phyloP scores from a whole-genome alignment of 2,797 vertebrate genomes.

The Pseudomugil gertrudae region DNA sequence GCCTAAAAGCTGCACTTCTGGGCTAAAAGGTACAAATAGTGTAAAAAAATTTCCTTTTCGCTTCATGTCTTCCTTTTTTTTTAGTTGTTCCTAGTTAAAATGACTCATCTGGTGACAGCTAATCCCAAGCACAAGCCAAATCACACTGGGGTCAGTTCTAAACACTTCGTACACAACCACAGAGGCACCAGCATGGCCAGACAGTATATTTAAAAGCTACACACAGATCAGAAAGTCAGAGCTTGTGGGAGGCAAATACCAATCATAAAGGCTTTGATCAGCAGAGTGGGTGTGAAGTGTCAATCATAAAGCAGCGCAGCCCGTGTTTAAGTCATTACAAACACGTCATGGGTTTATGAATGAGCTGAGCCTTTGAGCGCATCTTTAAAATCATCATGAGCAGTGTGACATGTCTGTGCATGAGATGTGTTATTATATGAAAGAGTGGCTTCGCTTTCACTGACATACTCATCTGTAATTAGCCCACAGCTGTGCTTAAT shows the following conservation, averaged over 20 bases:
- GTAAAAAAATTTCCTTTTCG: neutral
- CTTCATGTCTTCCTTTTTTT: neutral
- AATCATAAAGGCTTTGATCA: constrained; percentile 61
- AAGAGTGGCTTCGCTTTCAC: constrained; percentile 69
- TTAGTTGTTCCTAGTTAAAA: constrained; percentile 12
- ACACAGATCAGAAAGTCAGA: constrained; percentile 52
- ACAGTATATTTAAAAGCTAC: constrained; percentile 66
- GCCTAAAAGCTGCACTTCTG: constrained; percentile 28
- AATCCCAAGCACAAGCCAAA: constrained; percentile 19
- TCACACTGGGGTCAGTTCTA: constrained; percentile 28
- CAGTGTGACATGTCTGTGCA: constrained; percentile 19
- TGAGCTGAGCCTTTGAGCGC: constrained; percentile 36
- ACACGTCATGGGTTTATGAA: constrained; percentile 61
- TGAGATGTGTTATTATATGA: constrained; percentile 64
- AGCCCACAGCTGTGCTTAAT: constrained; percentile 64
- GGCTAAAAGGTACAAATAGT: constrained; percentile 15
- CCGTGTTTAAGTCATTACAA: constrained; percentile 64
- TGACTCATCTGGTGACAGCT: constrained; percentile 16
- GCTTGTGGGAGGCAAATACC: constrained; percentile 54
- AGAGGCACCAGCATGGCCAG: constrained; percentile 31
- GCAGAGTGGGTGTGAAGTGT: constrained; percentile 55
- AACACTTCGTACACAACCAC: constrained; percentile 54
- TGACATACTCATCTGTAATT: constrained; percentile 66
- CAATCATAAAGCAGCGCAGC: constrained; percentile 33
- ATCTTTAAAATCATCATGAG: constrained; percentile 40